These are phyloP conservation scores for Tricholauxania praeusta DNA, from an alignment of 2,888 invertebrate species.

Conservation along the genomic window DNA sequence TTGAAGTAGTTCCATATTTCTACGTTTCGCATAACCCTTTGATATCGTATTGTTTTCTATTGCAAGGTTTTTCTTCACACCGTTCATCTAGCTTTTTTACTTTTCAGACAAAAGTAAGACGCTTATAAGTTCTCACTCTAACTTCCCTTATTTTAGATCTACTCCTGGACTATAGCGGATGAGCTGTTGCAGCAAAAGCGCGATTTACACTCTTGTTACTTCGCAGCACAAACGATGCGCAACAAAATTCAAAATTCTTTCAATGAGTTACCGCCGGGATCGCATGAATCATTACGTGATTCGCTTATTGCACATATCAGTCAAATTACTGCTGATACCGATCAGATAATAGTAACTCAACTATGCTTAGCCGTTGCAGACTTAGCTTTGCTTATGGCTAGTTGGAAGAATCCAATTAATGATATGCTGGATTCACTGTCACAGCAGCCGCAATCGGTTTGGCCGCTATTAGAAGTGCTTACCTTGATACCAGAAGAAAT, in stretches of 20 bases:
- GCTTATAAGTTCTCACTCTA: conserved; percentile 47
- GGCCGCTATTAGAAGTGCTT: conserved; percentile 91
- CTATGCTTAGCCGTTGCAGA: conserved; percentile 94
- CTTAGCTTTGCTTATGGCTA: conserved; percentile 91
- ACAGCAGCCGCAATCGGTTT: conserved; percentile 73
- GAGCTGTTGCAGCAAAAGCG: conserved; percentile 90
- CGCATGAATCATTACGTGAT: conserved; percentile 88
- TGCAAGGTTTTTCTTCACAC: too few relatives aligned
- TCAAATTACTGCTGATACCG: conserved; percentile 82
- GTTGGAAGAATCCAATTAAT: conserved; percentile 90
- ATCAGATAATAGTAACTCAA: conserved; percentile 89
- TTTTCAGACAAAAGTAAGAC: too few relatives aligned
- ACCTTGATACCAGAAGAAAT: conserved; percentile 97
- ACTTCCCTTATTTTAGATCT: conserved; percentile 76
- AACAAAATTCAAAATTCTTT: conserved; percentile 93
- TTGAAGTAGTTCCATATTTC: too few relatives aligned
- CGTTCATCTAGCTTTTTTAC: too few relatives aligned
- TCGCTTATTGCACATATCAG: conserved; percentile 90
- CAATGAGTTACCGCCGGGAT: conserved; percentile 88
- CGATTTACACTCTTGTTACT: conserved; percentile 93
- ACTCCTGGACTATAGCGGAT: conserved; percentile 97
- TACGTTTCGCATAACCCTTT: too few relatives aligned
- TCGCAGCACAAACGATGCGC: conserved; percentile 98
- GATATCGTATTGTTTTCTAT: too few relatives aligned
- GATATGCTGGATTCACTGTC: conserved; percentile 84